These are phyloP conservation scores for Quadroppia sp. DNA, from an alignment of 2,888 invertebrate genomes.

Conservation along the genomic window DNA sequence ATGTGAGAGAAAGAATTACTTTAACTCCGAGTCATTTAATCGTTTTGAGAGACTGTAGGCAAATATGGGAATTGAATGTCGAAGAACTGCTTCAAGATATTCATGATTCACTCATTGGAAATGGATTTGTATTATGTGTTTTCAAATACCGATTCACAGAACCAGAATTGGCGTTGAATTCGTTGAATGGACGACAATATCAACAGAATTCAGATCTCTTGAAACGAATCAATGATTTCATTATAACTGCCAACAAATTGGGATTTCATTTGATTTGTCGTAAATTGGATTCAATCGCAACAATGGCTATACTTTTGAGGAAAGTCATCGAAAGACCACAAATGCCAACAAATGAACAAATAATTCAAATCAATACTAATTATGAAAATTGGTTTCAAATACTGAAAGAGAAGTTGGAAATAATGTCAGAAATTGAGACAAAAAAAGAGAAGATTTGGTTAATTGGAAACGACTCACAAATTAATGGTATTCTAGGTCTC, in stretches of 20 bases:
- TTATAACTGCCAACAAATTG: neutral
- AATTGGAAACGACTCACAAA: slow-evolving; percentile 50
- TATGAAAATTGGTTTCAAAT: slow-evolving; percentile 67
- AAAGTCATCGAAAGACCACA: slow-evolving; percentile 51
- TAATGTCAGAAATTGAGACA: slow-evolving; percentile 34
- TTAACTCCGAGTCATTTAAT: neutral
- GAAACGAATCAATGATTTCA: neutral
- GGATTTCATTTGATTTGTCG: slow-evolving; percentile 50
- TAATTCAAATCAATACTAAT: slow-evolving; percentile 39
- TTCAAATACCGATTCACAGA: neutral
- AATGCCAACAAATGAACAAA: slow-evolving; percentile 13
- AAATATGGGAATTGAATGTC: neutral
- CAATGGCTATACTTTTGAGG: slow-evolving; percentile 61
- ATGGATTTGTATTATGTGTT: neutral
- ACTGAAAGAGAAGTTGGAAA: slow-evolving; percentile 58
- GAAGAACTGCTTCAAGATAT: neutral
- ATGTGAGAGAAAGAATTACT: neutral
- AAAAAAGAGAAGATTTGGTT: slow-evolving; percentile 55
- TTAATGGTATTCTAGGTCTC: slow-evolving; percentile 56
- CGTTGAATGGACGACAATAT: neutral
- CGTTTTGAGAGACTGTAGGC: neutral
- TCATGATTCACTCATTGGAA: neutral
- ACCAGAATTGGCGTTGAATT: neutral
- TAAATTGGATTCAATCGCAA: slow-evolving; percentile 62
- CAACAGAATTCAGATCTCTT: neutral